phyloP scores from a whole-genome alignment of 2,797 vertebrate genomes.

The Falco peregrinus region DNA sequence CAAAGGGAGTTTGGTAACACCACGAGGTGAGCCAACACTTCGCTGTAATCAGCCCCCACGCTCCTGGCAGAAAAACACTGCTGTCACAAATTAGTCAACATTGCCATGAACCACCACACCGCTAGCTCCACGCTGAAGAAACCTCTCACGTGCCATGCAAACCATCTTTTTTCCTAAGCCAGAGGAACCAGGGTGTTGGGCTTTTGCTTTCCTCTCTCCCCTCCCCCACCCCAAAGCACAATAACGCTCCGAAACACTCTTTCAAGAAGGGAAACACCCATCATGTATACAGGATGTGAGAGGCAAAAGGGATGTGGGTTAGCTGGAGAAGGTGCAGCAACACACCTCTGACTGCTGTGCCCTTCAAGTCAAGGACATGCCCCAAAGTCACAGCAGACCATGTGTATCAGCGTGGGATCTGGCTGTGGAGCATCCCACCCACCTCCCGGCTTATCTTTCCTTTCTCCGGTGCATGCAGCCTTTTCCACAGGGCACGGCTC shows the following conservation, averaged over 20 bases:
- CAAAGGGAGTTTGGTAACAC: background rate
- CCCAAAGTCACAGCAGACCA: background rate
- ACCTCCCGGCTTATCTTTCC: background rate
- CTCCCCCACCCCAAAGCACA: background rate
- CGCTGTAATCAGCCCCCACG: background rate
- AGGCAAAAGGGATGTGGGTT: conserved; percentile 3
- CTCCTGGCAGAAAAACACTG: background rate
- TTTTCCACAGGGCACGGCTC: background rate
- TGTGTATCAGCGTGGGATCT: background rate
- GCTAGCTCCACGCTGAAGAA: background rate
- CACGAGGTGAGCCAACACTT: background rate
- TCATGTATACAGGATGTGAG: background rate
- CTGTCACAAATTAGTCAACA: background rate
- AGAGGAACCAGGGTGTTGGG: background rate
- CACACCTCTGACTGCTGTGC: rapidly evolving
- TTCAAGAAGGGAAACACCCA: conserved; percentile 26
- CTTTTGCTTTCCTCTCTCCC: background rate
- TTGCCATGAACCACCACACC: background rate
- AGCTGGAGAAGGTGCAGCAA: background rate
- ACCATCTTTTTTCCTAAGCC: background rate
- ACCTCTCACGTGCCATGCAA: background rate
- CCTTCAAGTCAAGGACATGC: rapidly evolving
- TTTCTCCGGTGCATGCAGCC: background rate
- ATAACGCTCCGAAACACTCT: background rate
- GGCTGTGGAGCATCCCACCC: background rate